A percentile compares a stretch with the other conserved stretches of the same genome.
These are phyloP conservation scores for Lasioglossum vierecki DNA, from an alignment of 2,888 invertebrate genomes.

Conservation along the genomic window DNA sequence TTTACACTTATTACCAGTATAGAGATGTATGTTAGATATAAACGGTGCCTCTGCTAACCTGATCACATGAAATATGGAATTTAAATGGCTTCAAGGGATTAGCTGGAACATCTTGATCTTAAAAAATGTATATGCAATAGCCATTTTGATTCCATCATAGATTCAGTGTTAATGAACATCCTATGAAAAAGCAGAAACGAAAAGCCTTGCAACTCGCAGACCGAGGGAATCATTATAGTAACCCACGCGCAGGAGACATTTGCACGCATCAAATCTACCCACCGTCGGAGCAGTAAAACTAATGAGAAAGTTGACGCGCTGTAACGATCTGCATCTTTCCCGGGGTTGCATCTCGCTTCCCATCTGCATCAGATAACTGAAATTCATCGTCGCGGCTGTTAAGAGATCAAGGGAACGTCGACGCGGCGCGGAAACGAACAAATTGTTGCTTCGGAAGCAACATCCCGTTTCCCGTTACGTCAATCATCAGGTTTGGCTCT, in stretches of 20 bases:
- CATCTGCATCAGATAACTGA: conserved; percentile 8
- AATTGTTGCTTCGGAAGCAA: conserved; percentile 60
- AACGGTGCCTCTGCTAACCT: no score
- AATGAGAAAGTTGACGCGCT: not conserved
- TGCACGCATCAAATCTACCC: not conserved
- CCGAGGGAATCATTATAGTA: not conserved
- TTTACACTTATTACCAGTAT: not conserved
- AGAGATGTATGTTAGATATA: not conserved
- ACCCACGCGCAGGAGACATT: not conserved
- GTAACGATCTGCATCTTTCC: not conserved
- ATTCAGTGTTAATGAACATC: not conserved
- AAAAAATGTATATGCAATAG: not conserved
- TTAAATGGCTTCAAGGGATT: no score
- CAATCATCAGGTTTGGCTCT: conserved; percentile 54
- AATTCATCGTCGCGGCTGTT: conserved; percentile 48
- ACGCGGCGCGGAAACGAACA: conserved; percentile 54
- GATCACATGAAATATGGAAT: no score
- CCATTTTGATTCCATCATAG: not conserved
- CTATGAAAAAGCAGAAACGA: not conserved
- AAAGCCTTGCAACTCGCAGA: not conserved
- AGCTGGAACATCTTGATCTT: no score
- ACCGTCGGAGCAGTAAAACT: not conserved
- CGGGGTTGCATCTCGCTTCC: not conserved
- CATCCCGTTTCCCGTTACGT: conserved; percentile 55
- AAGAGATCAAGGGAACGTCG: conserved; percentile 43